phyloP scores from a whole-genome alignment of 1,140 invertebrate species.

The Drosophila kurseongensis region DNA sequence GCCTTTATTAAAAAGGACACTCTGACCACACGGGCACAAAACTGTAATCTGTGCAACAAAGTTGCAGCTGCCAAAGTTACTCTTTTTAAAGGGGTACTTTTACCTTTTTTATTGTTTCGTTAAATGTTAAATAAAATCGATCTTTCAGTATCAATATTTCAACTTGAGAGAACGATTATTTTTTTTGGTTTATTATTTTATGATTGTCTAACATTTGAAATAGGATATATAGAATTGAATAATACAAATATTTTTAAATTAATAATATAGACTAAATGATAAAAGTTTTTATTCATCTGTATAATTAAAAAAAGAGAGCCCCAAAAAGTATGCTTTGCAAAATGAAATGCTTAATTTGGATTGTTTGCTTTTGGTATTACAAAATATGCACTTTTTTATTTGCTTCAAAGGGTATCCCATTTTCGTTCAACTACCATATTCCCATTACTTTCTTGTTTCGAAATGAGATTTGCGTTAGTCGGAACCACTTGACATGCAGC shows the following conservation, averaged over 20 bases:
- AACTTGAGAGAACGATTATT: too few species aligned
- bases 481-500: constrained; percentile 67
- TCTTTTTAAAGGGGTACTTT: not conserved
- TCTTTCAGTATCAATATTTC: too few species aligned
- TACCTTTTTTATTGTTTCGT: not conserved
- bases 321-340: constrained; percentile 1
- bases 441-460: constrained; percentile 53
- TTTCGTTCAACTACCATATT: not conserved
- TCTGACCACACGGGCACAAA: constrained; percentile 35
- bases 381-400: not conserved
- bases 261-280: too few species aligned
- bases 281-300: not conserved
- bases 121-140: too few species aligned
- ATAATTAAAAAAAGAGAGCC: not conserved
- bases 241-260: too few species aligned
- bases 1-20: constrained; percentile 78
- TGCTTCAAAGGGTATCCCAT: not conserved
- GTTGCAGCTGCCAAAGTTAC: constrained; percentile 44
- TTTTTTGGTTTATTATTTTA: too few species aligned
- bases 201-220: too few species aligned
- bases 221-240: too few species aligned
- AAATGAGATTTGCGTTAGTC: constrained; percentile 69
- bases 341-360: too few species aligned
- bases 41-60: constrained; percentile 67
- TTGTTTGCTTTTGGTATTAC: not conserved